Evolutionary conservation across 1,140 invertebrate species (phyloP), one percentile per base, ranked within the genome.

Genomic region (Scaptomyza montana): DNA sequence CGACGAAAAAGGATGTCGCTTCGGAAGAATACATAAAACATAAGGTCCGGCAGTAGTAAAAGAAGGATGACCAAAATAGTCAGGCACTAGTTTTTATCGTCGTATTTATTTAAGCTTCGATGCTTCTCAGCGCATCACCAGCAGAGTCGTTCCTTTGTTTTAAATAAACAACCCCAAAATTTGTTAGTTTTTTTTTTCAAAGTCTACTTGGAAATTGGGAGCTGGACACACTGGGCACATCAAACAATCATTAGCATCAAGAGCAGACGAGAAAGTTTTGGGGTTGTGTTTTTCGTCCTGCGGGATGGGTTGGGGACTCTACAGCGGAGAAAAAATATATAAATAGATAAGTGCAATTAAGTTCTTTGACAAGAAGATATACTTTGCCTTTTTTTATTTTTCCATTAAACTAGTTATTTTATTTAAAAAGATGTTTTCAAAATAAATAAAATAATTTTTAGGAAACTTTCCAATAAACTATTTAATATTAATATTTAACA

Each of bases 201-300:
- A 51, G 47, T 60, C 69, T 49, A 41, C 30, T 67, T 51, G 59
- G 10, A 25, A 33, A 25, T n/a, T 53, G 39, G 28, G 16, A 59
- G n/a, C 28, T 59, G 39, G 30, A 2, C 21, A 25, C 21, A 25
- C 21, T 33, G 30, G 61, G 47, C 66, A 78, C 57, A 87, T 87
- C 76, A 89, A 87, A 89, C 79, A 89, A 87, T 87, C 82, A 87
- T 87, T 89, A 87, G 82, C 71, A 68, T 63, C 65, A 63, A 71
- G 45, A 43, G 62, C 56, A 78, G 49, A 75, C 62, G 67, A 68
- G 50, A 76, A 87, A 82, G 46, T 86, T 86, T 75, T 59, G 60
- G n/a, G n/a, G n/a, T n/a, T n/a, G n/a, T n/a, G n/a, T n/a, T n/a
- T n/a, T n/a, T n/a, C 39, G 39, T n/a, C 39, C 19, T 61, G 46